Percentiles rank a stretch among this genome's conserved stretches.
Conservation (phyloP, 2,797 vertebrate genomes). For the Neosalanx taihuensis region DNA sequence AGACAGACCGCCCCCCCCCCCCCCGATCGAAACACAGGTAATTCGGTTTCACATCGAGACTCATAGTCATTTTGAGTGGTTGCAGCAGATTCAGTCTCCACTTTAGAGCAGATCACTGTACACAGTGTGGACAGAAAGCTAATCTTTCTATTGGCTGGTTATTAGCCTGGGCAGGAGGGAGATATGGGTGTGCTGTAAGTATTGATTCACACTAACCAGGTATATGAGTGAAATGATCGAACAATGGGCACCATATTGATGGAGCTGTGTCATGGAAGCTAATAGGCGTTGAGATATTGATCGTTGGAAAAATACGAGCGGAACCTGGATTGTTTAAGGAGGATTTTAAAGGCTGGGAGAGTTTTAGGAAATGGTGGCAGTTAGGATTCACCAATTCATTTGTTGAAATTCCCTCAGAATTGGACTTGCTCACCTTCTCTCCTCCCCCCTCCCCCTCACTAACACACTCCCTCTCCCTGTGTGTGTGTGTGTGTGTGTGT, state of each 20-base stretch:
- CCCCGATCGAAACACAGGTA: too few species aligned
- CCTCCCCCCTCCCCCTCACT: too few species aligned
- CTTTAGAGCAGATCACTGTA: background rate
- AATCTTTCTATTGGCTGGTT: slow-evolving; percentile 25
- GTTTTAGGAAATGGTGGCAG: slow-evolving; percentile 32
- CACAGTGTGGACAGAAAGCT: background rate
- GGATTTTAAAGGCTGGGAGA: slow-evolving; percentile 42
- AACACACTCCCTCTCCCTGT: too few species aligned
- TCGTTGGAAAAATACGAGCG: slow-evolving; percentile 22
- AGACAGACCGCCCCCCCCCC: too few species aligned
- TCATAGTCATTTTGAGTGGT: too few species aligned
- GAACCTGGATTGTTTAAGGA: slow-evolving; percentile 33
- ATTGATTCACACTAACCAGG: slow-evolving; percentile 53
- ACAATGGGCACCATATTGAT: slow-evolving; percentile 52
- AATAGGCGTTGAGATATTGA: slow-evolving; percentile 53
- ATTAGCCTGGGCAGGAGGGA: slow-evolving; percentile 44
- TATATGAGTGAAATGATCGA: slow-evolving; percentile 48
- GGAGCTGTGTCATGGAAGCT: slow-evolving; percentile 47
- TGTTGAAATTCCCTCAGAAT: background rate
- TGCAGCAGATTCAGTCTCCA: too few species aligned
- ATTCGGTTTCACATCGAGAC: too few species aligned
- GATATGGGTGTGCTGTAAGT: slow-evolving; percentile 39
- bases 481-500: too few species aligned
- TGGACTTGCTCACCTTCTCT: background rate
- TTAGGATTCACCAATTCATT: background rate